phyloP scores from a whole-genome alignment of 2,888 invertebrate genomes.

The Latrodectus elegans region DNA sequence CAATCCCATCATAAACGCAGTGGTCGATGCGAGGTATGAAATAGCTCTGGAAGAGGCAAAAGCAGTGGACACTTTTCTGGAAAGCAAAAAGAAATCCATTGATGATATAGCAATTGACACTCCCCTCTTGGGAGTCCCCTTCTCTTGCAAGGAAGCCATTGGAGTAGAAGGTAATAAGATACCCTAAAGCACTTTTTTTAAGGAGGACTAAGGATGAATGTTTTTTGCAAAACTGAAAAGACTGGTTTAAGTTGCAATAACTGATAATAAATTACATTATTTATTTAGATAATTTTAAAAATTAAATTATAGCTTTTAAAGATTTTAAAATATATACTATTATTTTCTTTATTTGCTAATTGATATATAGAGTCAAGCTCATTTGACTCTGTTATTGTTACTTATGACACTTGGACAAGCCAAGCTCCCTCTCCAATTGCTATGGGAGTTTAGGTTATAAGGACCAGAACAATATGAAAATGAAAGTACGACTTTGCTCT shows the following conservation, averaged over 20 bases:
- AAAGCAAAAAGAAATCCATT: constrained; percentile 79
- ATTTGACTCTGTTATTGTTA: too few species aligned
- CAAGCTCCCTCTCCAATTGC: too few species aligned
- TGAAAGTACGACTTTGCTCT: too few species aligned
- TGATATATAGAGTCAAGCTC: too few species aligned
- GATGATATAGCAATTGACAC: constrained; percentile 80
- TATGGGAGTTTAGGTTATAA: too few species aligned
- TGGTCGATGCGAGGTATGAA: constrained; percentile 86
- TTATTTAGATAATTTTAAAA: background rate
- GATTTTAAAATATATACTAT: background rate
- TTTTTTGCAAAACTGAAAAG: background rate
- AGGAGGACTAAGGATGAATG: background rate
- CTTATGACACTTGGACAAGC: too few species aligned
- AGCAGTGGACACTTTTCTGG: constrained; percentile 82
- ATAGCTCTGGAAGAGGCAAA: constrained; percentile 86
- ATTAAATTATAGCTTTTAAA: background rate
- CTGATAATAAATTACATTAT: background rate
- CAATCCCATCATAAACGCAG: constrained; percentile 86
- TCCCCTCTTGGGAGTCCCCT: constrained; percentile 92
- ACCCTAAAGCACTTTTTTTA: background rate
- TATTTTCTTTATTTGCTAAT: too few species aligned
- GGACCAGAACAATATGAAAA: too few species aligned
- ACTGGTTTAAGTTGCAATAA: background rate
- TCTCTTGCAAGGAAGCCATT: constrained; percentile 92
- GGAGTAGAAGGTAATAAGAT: constrained; percentile 81